These are phyloP conservation scores for Dryobates pubescens DNA, from an alignment of 2,797 vertebrate species.

Conservation along the genomic window DNA sequence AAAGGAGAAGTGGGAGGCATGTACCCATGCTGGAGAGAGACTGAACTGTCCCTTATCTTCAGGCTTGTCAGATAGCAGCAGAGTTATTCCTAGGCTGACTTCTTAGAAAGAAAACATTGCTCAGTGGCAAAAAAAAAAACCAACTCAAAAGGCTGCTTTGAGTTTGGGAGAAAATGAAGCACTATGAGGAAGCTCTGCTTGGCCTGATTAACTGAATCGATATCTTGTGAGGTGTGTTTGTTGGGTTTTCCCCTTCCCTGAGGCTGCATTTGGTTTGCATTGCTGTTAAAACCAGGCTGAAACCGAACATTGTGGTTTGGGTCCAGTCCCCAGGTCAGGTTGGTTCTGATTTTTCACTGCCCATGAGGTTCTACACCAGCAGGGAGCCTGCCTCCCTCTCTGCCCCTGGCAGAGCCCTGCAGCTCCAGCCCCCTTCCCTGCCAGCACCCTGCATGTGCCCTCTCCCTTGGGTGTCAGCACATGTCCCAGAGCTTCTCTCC, in stretches of 20 bases:
- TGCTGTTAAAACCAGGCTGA: background rate
- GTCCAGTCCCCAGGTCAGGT: background rate
- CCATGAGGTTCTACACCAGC: accelerated
- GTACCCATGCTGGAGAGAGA: background rate
- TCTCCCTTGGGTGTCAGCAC: accelerated
- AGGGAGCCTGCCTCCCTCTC: accelerated
- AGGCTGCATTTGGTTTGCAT: background rate
- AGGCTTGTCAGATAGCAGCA: background rate
- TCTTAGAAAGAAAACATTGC: background rate
- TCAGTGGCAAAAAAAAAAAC: background rate
- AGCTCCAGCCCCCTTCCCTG: background rate
- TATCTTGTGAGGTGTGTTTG: background rate
- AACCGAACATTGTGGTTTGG: background rate
- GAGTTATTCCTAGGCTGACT: background rate
- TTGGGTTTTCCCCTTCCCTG: too few species aligned
- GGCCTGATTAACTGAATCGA: background rate
- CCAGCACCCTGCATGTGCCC: accelerated
- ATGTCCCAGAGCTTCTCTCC: background rate
- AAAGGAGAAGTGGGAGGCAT: background rate
- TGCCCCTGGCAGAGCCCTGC: background rate
- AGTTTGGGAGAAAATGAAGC: background rate
- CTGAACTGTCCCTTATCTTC: background rate
- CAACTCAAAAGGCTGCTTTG: background rate
- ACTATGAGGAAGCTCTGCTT: background rate
- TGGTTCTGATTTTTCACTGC: accelerated